phyloP scores from a whole-genome alignment of 2,797 vertebrate species.

The Syngnathus rostellatus region DNA sequence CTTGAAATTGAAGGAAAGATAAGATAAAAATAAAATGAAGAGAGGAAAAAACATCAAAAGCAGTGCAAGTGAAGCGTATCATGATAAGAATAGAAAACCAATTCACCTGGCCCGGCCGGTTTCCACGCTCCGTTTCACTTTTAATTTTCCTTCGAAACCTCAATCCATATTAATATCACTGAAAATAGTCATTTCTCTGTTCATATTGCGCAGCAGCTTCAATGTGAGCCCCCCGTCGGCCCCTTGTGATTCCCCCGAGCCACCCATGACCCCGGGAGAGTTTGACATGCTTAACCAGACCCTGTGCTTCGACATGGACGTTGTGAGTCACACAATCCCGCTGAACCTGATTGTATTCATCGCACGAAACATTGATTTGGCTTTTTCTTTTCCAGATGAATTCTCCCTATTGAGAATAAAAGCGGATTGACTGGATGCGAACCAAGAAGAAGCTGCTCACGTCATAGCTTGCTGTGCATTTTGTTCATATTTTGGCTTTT shows the following conservation, averaged over 20 bases:
- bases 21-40: too few species aligned
- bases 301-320: conserved; percentile 81
- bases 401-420: conserved; percentile 80
- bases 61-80: too few species aligned
- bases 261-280: conserved; percentile 89
- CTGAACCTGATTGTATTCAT: not conserved
- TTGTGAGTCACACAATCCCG: conserved; percentile 61
- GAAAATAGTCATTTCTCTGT: not conserved
- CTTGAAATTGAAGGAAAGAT: too few species aligned
- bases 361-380: not conserved
- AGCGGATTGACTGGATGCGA: not conserved
- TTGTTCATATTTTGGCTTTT: not conserved
- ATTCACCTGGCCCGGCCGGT: too few species aligned
- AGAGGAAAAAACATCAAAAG: too few species aligned
- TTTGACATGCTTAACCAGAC: conserved; percentile 85
- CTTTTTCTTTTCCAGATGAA: conserved; percentile 69
- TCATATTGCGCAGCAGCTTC: conserved; percentile 23
- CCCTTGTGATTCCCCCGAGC: conserved; percentile 79
- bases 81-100: too few species aligned
- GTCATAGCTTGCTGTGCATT: not conserved
- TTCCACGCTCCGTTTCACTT: too few species aligned
- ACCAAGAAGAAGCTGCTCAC: not conserved
- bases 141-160: too few species aligned
- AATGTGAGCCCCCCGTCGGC: conserved; percentile 69
- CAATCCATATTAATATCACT: too few species aligned